These are phyloP conservation scores for Aleiodes leptofemur DNA, from an alignment of 2,888 invertebrate species.

Conservation along the genomic window DNA sequence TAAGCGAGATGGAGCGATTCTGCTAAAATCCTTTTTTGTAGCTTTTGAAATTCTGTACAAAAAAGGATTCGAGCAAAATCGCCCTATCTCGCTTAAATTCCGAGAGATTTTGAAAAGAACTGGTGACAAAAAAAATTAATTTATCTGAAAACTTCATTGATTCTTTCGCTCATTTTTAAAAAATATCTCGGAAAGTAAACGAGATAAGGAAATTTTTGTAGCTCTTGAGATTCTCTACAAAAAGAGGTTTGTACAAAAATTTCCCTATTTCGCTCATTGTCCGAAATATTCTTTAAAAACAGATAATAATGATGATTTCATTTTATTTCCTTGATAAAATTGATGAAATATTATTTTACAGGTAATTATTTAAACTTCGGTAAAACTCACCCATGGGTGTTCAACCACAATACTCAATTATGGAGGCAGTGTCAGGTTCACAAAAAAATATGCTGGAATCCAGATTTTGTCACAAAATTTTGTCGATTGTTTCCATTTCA, in stretches of 20 bases:
- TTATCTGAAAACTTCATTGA: too few species aligned
- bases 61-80: too few species aligned
- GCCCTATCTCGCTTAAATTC: too few species aligned
- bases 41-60: too few species aligned
- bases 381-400: slow-evolving; percentile 83
- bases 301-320: neutral
- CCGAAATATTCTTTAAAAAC: too few species aligned
- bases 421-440: slow-evolving; percentile 87
- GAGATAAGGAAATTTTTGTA: neutral
- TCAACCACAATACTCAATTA: slow-evolving; percentile 89
- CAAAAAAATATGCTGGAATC: slow-evolving; percentile 82
- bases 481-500: slow-evolving; percentile 92
- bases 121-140: too few species aligned
- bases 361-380: slow-evolving; percentile 87
- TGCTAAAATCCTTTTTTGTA: too few species aligned
- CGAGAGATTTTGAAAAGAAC: too few species aligned
- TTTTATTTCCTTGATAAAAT: neutral
- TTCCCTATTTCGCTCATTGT: neutral
- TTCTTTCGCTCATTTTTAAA: too few species aligned
- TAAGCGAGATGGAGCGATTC: too few species aligned
- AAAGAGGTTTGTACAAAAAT: too few species aligned
- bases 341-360: slow-evolving; percentile 57
- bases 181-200: neutral
- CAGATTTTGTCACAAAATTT: slow-evolving; percentile 85
- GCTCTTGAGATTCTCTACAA: too few species aligned